phyloP scores from a whole-genome alignment of 1,140 invertebrate species.

The Drosophila pseudoobscura region DNA sequence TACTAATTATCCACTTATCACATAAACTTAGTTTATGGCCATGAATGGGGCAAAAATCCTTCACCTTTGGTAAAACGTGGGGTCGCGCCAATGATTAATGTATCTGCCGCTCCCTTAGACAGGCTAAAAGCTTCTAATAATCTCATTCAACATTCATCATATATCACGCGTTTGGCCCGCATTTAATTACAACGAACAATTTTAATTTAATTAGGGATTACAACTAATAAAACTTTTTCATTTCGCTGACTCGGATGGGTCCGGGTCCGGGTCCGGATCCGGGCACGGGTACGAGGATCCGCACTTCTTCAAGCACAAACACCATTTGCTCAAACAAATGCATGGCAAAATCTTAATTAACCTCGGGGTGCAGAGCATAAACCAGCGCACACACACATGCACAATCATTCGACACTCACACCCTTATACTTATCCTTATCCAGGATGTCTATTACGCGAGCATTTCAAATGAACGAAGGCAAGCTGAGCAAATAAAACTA shows the following conservation, averaged over 20 bases:
- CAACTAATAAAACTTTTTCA: conserved; percentile 73
- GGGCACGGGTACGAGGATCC: not conserved
- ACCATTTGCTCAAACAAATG: conserved; percentile 72
- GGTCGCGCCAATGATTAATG: conserved; percentile 10
- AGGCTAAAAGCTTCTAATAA: conserved; percentile 20
- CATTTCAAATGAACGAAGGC: conserved; percentile 67
- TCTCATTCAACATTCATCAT: conserved; percentile 46
- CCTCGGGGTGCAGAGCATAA: conserved; percentile 72
- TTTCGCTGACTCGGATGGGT: conserved; percentile 51
- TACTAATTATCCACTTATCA: too few species aligned
- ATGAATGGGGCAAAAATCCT: too few species aligned
- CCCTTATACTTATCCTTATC: conserved; percentile 9
- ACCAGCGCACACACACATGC: conserved; percentile 34
- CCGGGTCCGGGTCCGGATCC: not conserved
- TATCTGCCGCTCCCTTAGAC: not conserved
- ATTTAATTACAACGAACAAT: conserved; percentile 62
- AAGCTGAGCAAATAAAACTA: conserved; percentile 80
- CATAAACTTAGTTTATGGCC: too few species aligned
- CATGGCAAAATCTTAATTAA: conserved; percentile 79
- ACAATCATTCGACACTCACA: conserved; percentile 3
- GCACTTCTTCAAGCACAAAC: conserved; percentile 37
- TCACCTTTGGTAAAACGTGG: too few species aligned
- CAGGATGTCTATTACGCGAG: conserved; percentile 61
- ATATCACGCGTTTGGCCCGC: conserved; percentile 36
- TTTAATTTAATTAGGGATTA: conserved; percentile 77